Evolutionary conservation across 2,888 invertebrate genomes (phyloP).

Genomic region (Molorchus minor): DNA sequence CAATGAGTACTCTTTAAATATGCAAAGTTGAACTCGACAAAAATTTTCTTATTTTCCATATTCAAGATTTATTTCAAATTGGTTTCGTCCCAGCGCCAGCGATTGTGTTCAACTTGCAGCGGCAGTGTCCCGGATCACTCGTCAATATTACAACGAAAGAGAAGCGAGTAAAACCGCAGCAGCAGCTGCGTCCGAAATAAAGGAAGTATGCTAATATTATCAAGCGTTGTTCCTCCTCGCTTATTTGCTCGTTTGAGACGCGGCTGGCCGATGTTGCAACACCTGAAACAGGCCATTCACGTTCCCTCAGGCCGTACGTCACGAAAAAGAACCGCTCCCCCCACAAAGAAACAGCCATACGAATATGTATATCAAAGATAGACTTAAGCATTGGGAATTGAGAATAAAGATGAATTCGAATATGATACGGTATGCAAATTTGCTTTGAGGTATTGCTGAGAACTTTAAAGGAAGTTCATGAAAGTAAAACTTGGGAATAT

Average conservation of each 20-base stretch:
- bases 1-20: slow-evolving; percentile 10
- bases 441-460: slow-evolving; percentile 27
- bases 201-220: slow-evolving; percentile 57
- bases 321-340: slow-evolving; percentile 32
- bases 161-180: slow-evolving; percentile 29
- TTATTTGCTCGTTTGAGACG: slow-evolving; percentile 51
- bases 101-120: slow-evolving; percentile 20
- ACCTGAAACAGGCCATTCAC: slow-evolving; percentile 54
- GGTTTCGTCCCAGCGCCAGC: slow-evolving; percentile 27
- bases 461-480: slow-evolving; percentile 9
- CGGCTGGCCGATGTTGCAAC: slow-evolving; percentile 52
- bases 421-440: slow-evolving; percentile 49
- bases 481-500: slow-evolving; percentile 11
- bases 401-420: slow-evolving; percentile 39
- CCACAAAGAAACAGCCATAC: slow-evolving; percentile 41
- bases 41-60: slow-evolving; percentile 29
- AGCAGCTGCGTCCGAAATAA: slow-evolving; percentile 49
- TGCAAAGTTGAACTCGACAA: slow-evolving; percentile 11
- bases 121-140: slow-evolving; percentile 9
- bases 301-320: slow-evolving; percentile 38
- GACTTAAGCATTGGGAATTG: slow-evolving; percentile 50
- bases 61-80: slow-evolving; percentile 32
- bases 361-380: slow-evolving; percentile 52
- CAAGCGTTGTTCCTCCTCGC: slow-evolving; percentile 54
- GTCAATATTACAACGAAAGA: slow-evolving; percentile 21